Evolutionary conservation across 1,140 invertebrate genomes (phyloP).

Genomic region (Coelopa frigida): DNA sequence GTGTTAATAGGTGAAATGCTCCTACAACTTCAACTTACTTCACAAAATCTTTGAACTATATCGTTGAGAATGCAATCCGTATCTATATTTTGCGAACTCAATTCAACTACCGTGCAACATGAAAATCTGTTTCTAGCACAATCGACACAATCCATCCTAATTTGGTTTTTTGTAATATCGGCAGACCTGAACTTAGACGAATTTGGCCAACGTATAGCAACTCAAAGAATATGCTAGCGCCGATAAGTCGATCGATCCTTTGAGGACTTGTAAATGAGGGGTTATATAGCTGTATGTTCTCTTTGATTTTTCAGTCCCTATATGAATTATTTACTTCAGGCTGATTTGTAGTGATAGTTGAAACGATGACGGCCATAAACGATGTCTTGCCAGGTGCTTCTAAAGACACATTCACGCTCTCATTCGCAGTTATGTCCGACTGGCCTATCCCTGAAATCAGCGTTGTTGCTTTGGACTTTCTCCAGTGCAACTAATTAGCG

Average conservation of each 20-base stretch:
- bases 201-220: slow-evolving; percentile 9
- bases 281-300: not conserved
- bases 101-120: not conserved
- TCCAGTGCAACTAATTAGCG: not conserved
- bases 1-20: too few relatives aligned
- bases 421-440: not conserved
- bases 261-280: not conserved
- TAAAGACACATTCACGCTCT: not conserved
- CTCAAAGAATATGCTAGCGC: slow-evolving; percentile 2
- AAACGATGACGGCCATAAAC: not conserved
- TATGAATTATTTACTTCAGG: not conserved
- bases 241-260: slow-evolving; percentile 2
- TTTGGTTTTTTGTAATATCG: slow-evolving; percentile 11
- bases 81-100: not conserved
- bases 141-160: slow-evolving; percentile 15
- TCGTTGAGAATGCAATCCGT: not conserved
- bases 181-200: not conserved
- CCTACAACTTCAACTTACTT: too few relatives aligned
- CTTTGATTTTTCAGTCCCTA: not conserved
- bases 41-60: slow-evolving; percentile 8
- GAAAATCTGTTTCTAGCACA: too few relatives aligned
- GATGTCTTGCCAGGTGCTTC: not conserved
- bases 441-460: not conserved
- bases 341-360: not conserved
- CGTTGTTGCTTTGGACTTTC: not conserved